Evolutionary conservation across 2,113 vertebrate species (phyloP), one percentile per base, ranked within the genome.

Genomic region (Gobio gobio): DNA sequence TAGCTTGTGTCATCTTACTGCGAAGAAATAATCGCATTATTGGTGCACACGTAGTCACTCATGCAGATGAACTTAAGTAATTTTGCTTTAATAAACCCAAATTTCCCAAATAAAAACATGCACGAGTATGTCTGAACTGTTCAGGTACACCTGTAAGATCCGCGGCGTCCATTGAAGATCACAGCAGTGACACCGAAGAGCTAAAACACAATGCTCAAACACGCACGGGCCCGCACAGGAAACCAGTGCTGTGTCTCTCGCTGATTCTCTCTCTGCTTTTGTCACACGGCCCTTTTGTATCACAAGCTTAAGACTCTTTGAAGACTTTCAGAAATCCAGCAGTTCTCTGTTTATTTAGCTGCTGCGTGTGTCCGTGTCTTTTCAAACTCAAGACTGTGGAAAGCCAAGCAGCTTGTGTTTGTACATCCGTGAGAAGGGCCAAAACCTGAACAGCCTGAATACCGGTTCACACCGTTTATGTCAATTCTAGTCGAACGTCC

Each of bases 271-370:
- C 61, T 4, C 4, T 84, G 86, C 86, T 89, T 92, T 91, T 92
- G 90, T 91, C 78, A 45, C 82, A 85, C 84, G 84, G 82, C 81
- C 80, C 82, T 49, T 76, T 83, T 76, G 76, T 83, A 26, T 16
- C 29, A 24, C 10, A 86, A 85, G 85, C 77, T 70, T 73, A 88
- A 87, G 86, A 89, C 75, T 83, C 93, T 95, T 95, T 94, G 93
- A 94, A 92, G 92, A 92, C 83, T 83, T 88, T 87, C 64, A 78
- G 70, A 59, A 81, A 89, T 80, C 91, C 83, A 83, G 80, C 13
- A 63, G n/a, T 2, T 43, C 16, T 45, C 82, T 93, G 90, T 94
- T 94, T 93, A 93, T 92, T 90, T 89, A 91, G 83, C 84, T 73
- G 91, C 82, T 86, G 90, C 87, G 77, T 43, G 85, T 87, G 86